phyloP scores from a whole-genome alignment of 2,888 invertebrate species.

The Hemithea aestivaria region DNA sequence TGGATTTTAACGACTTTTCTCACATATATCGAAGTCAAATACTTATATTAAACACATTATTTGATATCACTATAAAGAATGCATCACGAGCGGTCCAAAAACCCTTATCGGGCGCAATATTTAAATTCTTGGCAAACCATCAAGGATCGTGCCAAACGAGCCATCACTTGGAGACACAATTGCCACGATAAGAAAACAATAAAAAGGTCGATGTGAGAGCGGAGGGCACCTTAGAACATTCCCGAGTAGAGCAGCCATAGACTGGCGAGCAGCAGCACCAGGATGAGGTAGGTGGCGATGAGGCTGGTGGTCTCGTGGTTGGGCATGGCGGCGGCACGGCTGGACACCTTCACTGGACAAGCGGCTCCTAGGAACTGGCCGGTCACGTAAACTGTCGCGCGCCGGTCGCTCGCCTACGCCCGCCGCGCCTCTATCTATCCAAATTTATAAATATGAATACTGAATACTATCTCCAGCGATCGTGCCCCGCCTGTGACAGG shows the following conservation, averaged over 20 bases:
- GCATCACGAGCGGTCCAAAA: background rate
- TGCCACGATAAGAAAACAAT: constrained; percentile 7
- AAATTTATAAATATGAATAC: constrained; percentile 60
- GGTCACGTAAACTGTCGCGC: constrained; percentile 39
- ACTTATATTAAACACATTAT: too few species aligned
- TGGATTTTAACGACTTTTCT: too few species aligned
- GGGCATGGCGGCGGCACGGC: constrained; percentile 54
- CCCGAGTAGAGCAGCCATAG: constrained; percentile 85
- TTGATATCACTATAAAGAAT: background rate
- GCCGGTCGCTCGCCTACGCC: constrained; percentile 44
- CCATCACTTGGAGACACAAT: constrained; percentile 1
- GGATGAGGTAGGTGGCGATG: constrained; percentile 84
- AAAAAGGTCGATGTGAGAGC: constrained; percentile 7
- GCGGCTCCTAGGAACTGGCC: constrained; percentile 58
- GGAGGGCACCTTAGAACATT: constrained; percentile 68
- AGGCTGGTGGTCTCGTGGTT: constrained; percentile 83
- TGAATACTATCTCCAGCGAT: constrained; percentile 43
- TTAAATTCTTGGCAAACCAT: constrained; percentile 6
- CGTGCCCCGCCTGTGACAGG: constrained; percentile 45
- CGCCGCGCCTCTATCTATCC: constrained; percentile 48
- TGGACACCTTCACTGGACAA: constrained; percentile 60
- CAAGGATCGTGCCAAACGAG: constrained; percentile 2
- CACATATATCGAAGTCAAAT: too few species aligned
- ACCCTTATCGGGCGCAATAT: background rate
- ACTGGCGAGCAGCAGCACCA: constrained; percentile 81